Base-by-base conservation (phyloP, 2,888 invertebrate genomes). In the Trachelus tabidus region DNA sequence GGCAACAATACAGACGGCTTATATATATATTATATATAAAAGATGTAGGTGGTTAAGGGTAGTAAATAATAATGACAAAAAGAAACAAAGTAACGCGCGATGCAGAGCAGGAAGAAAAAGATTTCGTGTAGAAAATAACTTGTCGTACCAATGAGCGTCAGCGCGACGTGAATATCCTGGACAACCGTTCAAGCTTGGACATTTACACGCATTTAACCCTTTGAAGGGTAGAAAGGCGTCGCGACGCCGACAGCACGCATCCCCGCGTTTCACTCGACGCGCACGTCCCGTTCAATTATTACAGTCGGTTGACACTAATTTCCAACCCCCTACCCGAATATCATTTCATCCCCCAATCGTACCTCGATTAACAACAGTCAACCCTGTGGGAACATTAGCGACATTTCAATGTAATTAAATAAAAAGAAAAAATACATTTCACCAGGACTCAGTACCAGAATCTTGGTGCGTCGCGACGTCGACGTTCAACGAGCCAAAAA, bases 321-420 rank as follows among this genome's bases (percentile, higher is more conserved):
- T 87, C 82, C 81, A 80, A 81, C 84, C 40, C 40, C 40, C 40
- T 15, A 88, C 88, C 87, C 88, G 87, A 85, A 86, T 88, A 88
- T 88, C 87, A 88, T 88, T 86, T 85, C 86, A 85, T 82, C 83
- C 85, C 84, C 88, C 89, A 88, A 88, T 89, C 85, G 86, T 77
- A 78, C 81, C 83, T 84, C 87, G 87, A 88, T 89, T 88, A 87
- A 85, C 85, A 85, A 84, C 84, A 79, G 76, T 75, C 81, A 79
- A 85, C 6, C 15, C 40, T 40, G 15, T 6, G 15, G 4, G 15
- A 40, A 15, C 1, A 40, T 40, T 40, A 15, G 37, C 12, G 12
- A 12, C 4, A 12, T 4, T 40, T 40, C 2, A 4, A 40, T 1
- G 40, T 1, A 40, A 40, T 40, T 40, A 15, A 23, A 40, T 40